Evolutionary conservation across 2,888 invertebrate species (phyloP).

Genomic region (Tachystola acroxantha): DNA sequence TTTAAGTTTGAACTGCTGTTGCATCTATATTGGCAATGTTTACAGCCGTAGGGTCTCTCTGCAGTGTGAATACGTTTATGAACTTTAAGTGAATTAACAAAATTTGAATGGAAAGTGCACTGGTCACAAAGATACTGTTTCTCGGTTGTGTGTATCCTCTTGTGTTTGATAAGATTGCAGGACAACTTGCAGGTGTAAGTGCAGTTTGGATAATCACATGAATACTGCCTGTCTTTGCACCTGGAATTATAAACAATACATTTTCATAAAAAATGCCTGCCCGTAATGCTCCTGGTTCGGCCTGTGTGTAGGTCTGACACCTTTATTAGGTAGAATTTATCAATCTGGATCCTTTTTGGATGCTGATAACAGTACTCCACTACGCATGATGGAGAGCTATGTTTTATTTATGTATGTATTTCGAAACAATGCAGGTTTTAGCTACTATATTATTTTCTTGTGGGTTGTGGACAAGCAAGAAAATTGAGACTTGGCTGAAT

Average conservation of each 20-base stretch:
- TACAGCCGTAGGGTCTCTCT: slow-evolving; percentile 59
- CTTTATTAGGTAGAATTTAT: too few species aligned
- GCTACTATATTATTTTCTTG: too few species aligned
- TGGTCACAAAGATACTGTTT: slow-evolving; percentile 67
- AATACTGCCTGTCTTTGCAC: slow-evolving; percentile 56
- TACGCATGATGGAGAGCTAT: not conserved
- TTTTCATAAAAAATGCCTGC: too few species aligned
- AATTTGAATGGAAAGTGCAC: slow-evolving; percentile 66
- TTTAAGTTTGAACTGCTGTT: slow-evolving; percentile 72
- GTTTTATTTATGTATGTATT: not conserved
- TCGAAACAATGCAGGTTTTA: too few species aligned
- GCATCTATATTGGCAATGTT: slow-evolving; percentile 56
- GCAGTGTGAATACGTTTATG: slow-evolving; percentile 62
- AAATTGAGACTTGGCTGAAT: too few species aligned
- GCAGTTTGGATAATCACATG: slow-evolving; percentile 72
- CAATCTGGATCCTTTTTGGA: not conserved
- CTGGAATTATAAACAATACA: not conserved
- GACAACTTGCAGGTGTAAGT: slow-evolving; percentile 71
- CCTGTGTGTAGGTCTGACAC: too few species aligned
- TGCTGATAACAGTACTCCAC: not conserved
- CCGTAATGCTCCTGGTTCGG: too few species aligned
- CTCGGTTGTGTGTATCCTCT: slow-evolving; percentile 59
- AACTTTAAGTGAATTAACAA: slow-evolving; percentile 62
- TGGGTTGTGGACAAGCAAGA: too few species aligned
- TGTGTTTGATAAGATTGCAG: slow-evolving; percentile 67